Conservation (phyloP, 2,113 vertebrate genomes). For the Pluvialis apricaria region DNA sequence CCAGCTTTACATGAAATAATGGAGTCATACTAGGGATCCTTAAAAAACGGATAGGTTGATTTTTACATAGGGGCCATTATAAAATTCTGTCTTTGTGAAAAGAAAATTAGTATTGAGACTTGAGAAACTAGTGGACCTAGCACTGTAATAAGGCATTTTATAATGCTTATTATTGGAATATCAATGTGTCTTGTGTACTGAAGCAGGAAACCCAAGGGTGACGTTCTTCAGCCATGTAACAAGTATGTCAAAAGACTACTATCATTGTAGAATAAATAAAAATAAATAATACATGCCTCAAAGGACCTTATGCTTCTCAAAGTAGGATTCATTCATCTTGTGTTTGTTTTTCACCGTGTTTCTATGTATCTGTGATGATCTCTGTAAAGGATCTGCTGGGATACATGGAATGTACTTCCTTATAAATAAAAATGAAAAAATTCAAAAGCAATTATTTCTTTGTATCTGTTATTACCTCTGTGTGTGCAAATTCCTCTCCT, state of each 20-base stretch:
- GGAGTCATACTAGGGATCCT: background rate
- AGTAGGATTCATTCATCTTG: background rate
- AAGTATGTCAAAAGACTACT: background rate
- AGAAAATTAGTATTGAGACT: background rate
- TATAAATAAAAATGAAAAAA: background rate
- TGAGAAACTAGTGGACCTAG: background rate
- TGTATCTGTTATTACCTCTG: background rate
- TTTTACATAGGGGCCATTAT: background rate
- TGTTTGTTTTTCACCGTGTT: background rate
- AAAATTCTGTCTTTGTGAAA: background rate
- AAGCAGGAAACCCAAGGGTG: background rate
- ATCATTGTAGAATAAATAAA: background rate
- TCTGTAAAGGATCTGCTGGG: background rate
- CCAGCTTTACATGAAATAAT: background rate
- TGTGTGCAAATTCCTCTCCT: background rate
- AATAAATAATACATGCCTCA: background rate
- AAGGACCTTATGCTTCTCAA: background rate
- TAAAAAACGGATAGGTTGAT: background rate
- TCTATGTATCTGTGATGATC: background rate
- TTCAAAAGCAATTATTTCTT: background rate
- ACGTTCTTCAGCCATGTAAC: background rate
- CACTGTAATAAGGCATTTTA: background rate
- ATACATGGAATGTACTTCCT: background rate
- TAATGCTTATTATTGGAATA: background rate
- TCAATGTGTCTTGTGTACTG: background rate